Evolutionary conservation across 2,797 vertebrate genomes (phyloP).

Genomic region (Melanotaenia boesemani): DNA sequence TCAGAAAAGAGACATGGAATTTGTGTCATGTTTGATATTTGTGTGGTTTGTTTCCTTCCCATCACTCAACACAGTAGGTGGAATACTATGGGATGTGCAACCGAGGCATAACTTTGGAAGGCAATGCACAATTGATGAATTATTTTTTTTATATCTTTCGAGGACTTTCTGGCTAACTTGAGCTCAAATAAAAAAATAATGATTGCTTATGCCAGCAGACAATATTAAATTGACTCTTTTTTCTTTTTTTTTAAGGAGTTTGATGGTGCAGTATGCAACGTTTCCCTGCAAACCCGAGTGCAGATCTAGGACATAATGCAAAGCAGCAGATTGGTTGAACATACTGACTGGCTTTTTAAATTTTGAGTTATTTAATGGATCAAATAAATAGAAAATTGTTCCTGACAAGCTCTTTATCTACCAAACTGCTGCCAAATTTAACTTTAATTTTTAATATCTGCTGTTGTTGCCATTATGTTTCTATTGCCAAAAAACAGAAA

Average conservation of each 20-base stretch:
- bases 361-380: not conserved
- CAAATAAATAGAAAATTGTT: not conserved
- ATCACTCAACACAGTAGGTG: not conserved
- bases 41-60: not conserved
- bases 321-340: not conserved
- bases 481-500: slow-evolving; percentile 1
- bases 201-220: not conserved
- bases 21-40: not conserved
- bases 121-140: not conserved
- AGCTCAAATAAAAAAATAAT: not conserved
- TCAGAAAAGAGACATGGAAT: not conserved
- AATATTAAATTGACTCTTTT: not conserved
- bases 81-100: not conserved
- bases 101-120: not conserved
- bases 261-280: no score
- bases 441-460: slow-evolving; percentile 7
- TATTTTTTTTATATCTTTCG: slow-evolving; percentile 9
- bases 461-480: slow-evolving; percentile 15
- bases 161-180: not conserved
- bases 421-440: not conserved
- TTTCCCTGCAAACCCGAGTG: not conserved
- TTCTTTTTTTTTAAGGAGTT: not conserved
- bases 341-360: not conserved
- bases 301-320: not conserved
- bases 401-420: not conserved